Percentiles rank a stretch among this genome's conserved stretches.
Conservation (phyloP, 2,797 vertebrate species). For the Enteromius radiatus region DNA sequence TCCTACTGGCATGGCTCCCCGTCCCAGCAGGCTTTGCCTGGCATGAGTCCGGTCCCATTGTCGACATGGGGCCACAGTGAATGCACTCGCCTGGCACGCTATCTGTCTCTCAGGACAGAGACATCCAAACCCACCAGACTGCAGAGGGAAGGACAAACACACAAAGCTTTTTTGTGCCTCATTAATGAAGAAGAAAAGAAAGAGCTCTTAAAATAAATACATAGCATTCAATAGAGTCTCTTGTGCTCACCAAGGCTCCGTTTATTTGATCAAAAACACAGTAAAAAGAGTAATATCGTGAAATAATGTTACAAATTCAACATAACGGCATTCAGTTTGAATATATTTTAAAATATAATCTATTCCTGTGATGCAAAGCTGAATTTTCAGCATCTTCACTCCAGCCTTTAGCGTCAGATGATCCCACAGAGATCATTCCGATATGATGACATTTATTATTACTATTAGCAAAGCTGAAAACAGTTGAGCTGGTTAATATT, state of each 20-base stretch:
- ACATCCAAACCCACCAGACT: constrained; percentile 29
- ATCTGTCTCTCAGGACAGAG: constrained; percentile 38
- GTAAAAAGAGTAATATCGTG: neutral
- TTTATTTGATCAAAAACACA: neutral
- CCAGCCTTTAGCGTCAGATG: neutral
- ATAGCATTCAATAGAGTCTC: neutral
- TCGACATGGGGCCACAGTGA: constrained; percentile 44
- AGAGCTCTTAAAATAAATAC: neutral
- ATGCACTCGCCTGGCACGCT: constrained; percentile 40
- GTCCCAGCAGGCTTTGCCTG: constrained; percentile 49
- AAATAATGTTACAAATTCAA: neutral
- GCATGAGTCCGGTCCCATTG: constrained; percentile 35
- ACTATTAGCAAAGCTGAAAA: neutral
- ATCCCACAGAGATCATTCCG: neutral
- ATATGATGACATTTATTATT: neutral
- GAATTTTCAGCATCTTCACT: neutral
- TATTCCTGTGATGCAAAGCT: neutral
- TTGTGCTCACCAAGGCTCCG: neutral
- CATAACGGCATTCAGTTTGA: neutral
- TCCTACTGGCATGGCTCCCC: constrained; percentile 42
- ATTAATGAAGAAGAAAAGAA: neutral
- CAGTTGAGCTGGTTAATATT: neutral
- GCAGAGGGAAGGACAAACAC: neutral
- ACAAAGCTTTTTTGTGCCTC: neutral
- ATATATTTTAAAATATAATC: neutral